Conservation (phyloP, 2,888 invertebrate species). For the Patella ulyssiponensis region DNA sequence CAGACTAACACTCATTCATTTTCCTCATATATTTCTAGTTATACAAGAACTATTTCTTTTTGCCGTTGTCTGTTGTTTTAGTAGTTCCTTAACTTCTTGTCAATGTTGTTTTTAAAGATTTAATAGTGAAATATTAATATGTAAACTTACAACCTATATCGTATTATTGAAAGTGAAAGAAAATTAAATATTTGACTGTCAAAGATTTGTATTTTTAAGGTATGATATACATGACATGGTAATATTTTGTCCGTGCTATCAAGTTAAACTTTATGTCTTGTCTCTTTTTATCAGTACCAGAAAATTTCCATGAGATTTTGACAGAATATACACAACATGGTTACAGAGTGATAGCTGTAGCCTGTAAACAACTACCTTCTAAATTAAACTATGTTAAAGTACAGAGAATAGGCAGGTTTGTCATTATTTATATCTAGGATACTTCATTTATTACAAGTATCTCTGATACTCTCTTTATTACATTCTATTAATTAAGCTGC, state of each 20-base stretch:
- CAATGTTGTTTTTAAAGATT: too few relatives aligned
- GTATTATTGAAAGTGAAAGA: too few relatives aligned
- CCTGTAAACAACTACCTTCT: conserved; percentile 71
- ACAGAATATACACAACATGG: conserved; percentile 75
- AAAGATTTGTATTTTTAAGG: not conserved
- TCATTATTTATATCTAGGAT: not conserved
- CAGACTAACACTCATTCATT: too few relatives aligned
- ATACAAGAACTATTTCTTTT: too few relatives aligned
- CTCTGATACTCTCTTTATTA: too few relatives aligned
- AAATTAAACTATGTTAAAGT: conserved; percentile 72
- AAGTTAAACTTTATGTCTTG: not conserved
- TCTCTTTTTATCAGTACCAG: conserved; percentile 71
- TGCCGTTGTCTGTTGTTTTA: too few relatives aligned
- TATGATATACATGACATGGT: not conserved
- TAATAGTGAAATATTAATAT: too few relatives aligned
- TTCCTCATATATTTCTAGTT: too few relatives aligned
- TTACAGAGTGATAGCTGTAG: conserved; percentile 75
- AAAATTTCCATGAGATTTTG: conserved; percentile 73
- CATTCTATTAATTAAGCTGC: too few relatives aligned
- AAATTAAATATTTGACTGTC: not conserved
- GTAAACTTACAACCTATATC: not conserved
- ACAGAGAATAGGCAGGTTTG: conserved; percentile 68
- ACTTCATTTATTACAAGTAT: too few relatives aligned
- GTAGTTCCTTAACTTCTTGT: too few relatives aligned
- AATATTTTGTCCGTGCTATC: not conserved